phyloP scores from a whole-genome alignment of 2,113 vertebrate species.

The Bos javanicus region DNA sequence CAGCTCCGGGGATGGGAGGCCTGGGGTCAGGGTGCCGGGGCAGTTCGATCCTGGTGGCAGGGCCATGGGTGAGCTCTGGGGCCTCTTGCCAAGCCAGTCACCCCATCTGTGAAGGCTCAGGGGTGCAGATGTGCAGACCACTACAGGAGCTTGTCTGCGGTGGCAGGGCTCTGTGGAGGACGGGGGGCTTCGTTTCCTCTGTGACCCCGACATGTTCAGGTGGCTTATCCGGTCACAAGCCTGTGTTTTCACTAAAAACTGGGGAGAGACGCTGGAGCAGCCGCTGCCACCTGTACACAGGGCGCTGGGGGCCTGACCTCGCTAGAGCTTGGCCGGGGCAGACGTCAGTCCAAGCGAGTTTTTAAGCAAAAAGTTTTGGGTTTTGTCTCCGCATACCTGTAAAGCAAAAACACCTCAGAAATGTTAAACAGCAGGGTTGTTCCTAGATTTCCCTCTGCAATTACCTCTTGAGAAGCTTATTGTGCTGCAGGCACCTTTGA shows the following conservation, averaged over 20 bases:
- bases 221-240: neutral
- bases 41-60: neutral
- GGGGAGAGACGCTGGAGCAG: neutral
- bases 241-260: neutral
- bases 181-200: neutral
- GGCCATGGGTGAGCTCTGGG: neutral
- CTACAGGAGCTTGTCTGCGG: neutral
- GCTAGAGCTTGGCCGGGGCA: neutral
- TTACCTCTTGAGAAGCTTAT: fast-evolving
- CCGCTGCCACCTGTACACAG: fast-evolving
- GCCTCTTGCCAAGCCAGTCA: neutral
- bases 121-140: neutral
- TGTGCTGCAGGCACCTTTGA: neutral
- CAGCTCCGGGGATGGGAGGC: neutral
- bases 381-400: neutral
- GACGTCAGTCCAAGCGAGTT: neutral
- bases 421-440: neutral
- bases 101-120: neutral
- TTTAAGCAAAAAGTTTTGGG: neutral
- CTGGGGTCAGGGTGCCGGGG: fast-evolving
- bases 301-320: neutral
- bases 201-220: too few relatives aligned
- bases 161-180: too few relatives aligned
- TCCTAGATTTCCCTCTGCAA: neutral
- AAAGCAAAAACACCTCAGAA: neutral